Conservation (phyloP, 2,888 invertebrate genomes). For the Zhuqinia jingwanae region DNA sequence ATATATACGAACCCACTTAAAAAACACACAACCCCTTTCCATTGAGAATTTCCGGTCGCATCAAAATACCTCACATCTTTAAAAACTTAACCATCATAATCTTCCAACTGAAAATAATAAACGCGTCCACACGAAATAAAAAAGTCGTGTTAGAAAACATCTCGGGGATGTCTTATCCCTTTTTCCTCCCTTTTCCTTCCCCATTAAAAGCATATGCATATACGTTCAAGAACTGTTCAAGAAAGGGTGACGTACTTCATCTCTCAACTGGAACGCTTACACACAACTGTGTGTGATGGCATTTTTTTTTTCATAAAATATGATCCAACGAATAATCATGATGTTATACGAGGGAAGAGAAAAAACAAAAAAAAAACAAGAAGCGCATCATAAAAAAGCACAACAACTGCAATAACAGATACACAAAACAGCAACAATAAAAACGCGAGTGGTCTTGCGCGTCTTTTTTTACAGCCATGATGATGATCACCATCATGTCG, state of each 20-base stretch:
- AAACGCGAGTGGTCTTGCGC: too few species aligned
- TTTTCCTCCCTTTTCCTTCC: neutral
- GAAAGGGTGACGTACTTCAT: constrained; percentile 77
- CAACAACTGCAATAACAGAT: constrained; percentile 48
- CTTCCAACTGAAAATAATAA: constrained; percentile 57
- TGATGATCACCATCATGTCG: too few species aligned
- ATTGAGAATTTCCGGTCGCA: constrained; percentile 71
- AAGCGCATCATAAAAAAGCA: constrained; percentile 32
- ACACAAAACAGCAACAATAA: neutral
- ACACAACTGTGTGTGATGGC: neutral
- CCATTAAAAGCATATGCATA: too few species aligned
- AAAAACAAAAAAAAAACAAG: constrained; percentile 15
- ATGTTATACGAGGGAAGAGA: constrained; percentile 11
- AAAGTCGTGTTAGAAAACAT: constrained; percentile 59
- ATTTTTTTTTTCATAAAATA: constrained; percentile 28
- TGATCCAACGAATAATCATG: constrained; percentile 13
- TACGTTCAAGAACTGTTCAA: neutral
- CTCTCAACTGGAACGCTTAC: constrained; percentile 77
- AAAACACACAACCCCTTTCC: constrained; percentile 54
- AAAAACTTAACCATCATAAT: neutral
- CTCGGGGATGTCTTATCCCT: neutral
- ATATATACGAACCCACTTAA: constrained; percentile 49
- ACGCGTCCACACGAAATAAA: constrained; percentile 64
- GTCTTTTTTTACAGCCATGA: too few species aligned
- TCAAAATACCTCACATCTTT: constrained; percentile 24